Percentiles rank a stretch among this genome's conserved stretches.
These are phyloP conservation scores for Thermophis baileyi DNA, from an alignment of 2,113 vertebrate species.

Conservation along the genomic window DNA sequence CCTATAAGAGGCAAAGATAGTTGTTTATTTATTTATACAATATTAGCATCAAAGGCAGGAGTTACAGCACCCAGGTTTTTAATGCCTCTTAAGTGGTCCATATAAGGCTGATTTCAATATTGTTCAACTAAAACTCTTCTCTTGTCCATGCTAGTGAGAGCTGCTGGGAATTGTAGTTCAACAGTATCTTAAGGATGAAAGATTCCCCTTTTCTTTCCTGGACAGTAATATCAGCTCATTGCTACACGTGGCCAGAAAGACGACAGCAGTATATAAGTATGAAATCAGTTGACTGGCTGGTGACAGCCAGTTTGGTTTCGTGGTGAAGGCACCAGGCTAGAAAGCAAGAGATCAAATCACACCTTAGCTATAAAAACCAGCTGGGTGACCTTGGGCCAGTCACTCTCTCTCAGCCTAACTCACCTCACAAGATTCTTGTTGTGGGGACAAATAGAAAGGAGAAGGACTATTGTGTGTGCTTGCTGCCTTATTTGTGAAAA, in stretches of 20 bases:
- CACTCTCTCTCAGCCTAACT: neutral
- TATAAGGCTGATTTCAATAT: neutral
- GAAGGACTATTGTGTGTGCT: neutral
- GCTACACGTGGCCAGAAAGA: neutral
- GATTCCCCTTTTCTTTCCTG: neutral
- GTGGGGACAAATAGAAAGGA: neutral
- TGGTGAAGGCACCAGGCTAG: neutral
- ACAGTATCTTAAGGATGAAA: neutral
- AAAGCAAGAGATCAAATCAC: neutral
- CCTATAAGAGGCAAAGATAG: neutral
- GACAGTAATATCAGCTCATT: neutral
- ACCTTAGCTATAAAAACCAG: neutral
- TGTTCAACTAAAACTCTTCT: neutral
- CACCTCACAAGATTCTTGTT: neutral
- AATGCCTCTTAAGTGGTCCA: neutral
- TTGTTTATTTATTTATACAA: neutral
- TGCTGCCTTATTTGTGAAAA: neutral
- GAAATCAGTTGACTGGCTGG: neutral
- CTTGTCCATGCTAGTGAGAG: neutral
- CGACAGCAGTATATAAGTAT: neutral
- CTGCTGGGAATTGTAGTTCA: neutral
- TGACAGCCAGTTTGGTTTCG: neutral
- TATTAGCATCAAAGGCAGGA: neutral
- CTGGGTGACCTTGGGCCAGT: neutral
- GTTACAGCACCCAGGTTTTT: neutral